These are phyloP conservation scores for Tadarida brasiliensis DNA, from an alignment of 2,797 vertebrate genomes.

Conservation along the genomic window DNA sequence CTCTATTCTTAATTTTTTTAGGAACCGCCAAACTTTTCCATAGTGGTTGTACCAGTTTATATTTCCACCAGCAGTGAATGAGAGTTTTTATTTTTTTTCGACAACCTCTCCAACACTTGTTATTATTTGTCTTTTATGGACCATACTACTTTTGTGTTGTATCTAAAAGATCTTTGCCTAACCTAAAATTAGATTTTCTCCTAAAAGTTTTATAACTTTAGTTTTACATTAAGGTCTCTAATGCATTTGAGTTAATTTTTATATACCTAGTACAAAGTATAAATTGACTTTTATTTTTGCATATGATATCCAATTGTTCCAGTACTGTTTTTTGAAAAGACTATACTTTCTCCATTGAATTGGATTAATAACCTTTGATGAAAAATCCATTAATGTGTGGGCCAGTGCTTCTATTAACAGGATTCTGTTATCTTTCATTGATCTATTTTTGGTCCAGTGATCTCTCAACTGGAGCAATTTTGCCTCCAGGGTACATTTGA, in stretches of 20 bases:
- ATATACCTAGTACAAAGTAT: neutral
- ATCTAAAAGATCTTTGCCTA: constrained; percentile 45
- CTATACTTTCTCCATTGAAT: neutral
- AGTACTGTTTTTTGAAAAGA: neutral
- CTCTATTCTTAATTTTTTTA: neutral
- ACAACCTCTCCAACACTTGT: neutral
- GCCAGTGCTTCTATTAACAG: neutral
- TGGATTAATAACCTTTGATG: neutral
- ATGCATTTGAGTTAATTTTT: constrained; percentile 39
- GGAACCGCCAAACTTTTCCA: neutral
- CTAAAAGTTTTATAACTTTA: constrained; percentile 19
- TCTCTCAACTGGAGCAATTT: neutral
- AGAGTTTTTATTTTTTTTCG: neutral
- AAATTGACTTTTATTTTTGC: neutral
- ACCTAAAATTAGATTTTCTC: neutral
- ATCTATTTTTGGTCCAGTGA: neutral
- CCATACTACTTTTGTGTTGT: neutral
- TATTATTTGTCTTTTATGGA: neutral
- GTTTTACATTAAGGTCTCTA: neutral
- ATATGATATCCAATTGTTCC: neutral
- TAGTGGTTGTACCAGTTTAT: neutral
- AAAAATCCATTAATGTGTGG: neutral
- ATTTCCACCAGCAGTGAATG: neutral
- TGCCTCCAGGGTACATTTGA: neutral
- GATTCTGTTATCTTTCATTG: neutral